Evolutionary conservation across 23 tunicate genomes (phyloP).

Genomic region (Botrylloides violaceus): DNA sequence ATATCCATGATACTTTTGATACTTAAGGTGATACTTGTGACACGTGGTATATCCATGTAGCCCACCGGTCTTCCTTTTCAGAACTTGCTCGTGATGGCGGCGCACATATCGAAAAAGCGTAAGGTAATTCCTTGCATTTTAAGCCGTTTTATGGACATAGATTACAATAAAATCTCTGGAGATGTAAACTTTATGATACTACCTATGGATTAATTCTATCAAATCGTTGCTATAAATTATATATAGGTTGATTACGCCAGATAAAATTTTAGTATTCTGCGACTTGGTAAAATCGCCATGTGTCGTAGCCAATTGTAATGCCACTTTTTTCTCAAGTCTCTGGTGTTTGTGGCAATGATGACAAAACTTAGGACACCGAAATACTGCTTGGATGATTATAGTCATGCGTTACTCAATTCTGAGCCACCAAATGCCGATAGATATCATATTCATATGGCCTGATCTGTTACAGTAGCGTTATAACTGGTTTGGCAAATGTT

Average conservation of each 20-base stretch:
- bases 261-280: not conserved
- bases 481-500: too few relatives aligned
- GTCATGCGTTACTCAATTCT: constrained; percentile 8
- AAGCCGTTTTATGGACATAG: too few relatives aligned
- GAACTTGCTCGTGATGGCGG: constrained; percentile 46
- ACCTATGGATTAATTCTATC: not conserved
- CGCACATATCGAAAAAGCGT: constrained; percentile 78
- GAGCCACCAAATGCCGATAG: not conserved
- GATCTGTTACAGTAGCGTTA: too few relatives aligned
- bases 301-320: too few relatives aligned
- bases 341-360: constrained; percentile 27
- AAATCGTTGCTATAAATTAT: not conserved
- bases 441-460: not conserved
- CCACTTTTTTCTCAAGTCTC: too few relatives aligned
- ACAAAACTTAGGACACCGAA: constrained; percentile 37
- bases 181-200: too few relatives aligned
- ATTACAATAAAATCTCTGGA: too few relatives aligned
- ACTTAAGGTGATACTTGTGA: too few relatives aligned
- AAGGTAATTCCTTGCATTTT: constrained; percentile 42
- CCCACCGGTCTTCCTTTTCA: constrained; percentile 20
- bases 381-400: constrained; percentile 15
- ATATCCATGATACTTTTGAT: too few relatives aligned
- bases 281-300: too few relatives aligned
- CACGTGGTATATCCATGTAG: too few relatives aligned
- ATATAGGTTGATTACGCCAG: not conserved